phyloP scores from a whole-genome alignment of 1,140 invertebrate species.

The Achroia grisella region DNA sequence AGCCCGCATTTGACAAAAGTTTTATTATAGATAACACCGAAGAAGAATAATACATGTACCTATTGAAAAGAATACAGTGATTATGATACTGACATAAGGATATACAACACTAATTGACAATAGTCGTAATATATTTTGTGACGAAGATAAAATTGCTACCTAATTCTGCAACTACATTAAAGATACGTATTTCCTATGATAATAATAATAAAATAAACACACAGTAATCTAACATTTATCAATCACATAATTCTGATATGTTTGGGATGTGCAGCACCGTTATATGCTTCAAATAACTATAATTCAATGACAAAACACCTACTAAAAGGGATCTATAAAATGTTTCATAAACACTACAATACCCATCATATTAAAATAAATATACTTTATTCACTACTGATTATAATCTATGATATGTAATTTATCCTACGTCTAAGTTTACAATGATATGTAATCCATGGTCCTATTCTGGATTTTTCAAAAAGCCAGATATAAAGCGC shows the following conservation, averaged over 20 bases:
- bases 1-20: constrained; percentile 68
- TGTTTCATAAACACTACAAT: constrained; percentile 63
- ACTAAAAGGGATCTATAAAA: constrained; percentile 52
- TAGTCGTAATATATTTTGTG: neutral
- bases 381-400: constrained; percentile 57
- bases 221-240: constrained; percentile 37
- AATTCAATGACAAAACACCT: constrained; percentile 18
- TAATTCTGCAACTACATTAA: constrained; percentile 12
- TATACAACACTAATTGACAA: neutral
- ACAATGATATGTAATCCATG: constrained; percentile 66
- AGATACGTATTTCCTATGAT: constrained; percentile 2
- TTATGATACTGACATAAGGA: too few relatives aligned
- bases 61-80: neutral
- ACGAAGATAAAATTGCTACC: constrained; percentile 2
- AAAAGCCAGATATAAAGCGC: constrained; percentile 71
- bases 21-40: constrained; percentile 25
- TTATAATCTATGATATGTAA: constrained; percentile 49
- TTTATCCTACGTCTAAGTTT: constrained; percentile 42
- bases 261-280: constrained; percentile 36
- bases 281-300: constrained; percentile 20
- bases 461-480: constrained; percentile 65
- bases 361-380: constrained; percentile 67
- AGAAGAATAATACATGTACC: neutral
- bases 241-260: constrained; percentile 69
- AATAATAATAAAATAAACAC: constrained; percentile 20